Conservation (phyloP, 1,140 invertebrate species). For the Phymastichus coffea region DNA sequence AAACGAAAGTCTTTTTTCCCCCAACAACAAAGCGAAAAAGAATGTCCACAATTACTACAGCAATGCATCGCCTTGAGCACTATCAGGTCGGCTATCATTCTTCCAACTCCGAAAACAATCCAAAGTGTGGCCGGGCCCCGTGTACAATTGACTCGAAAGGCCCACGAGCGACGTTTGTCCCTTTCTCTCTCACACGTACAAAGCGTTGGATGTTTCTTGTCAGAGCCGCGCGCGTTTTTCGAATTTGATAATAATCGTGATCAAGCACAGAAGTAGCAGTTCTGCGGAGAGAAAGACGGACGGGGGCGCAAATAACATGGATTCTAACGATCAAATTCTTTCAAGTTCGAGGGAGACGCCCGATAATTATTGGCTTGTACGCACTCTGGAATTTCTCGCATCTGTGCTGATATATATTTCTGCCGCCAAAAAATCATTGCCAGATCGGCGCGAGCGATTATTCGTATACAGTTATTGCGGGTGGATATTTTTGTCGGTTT, state of each 20-base stretch:
- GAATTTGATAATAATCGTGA: slow-evolving; percentile 51
- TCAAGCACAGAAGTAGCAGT: slow-evolving; percentile 25
- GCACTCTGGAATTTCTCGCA: background rate
- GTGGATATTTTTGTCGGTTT: no score
- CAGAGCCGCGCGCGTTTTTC: slow-evolving; percentile 26
- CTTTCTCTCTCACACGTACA: background rate
- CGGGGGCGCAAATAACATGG: slow-evolving; percentile 43
- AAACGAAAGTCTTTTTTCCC: no score
- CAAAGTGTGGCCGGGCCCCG: no score
- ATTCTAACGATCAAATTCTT: slow-evolving; percentile 35
- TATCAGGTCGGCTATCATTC: no score
- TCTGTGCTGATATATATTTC: slow-evolving; percentile 5
- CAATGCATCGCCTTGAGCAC: no score
- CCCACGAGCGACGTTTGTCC: background rate
- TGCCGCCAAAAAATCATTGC: background rate
- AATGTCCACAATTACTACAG: no score
- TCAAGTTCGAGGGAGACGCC: slow-evolving; percentile 28
- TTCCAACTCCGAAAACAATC: no score
- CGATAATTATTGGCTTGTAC: slow-evolving; percentile 21
- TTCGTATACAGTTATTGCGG: no score
- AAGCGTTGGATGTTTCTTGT: background rate
- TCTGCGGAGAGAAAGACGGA: background rate
- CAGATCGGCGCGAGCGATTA: no score
- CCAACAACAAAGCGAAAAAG: no score
- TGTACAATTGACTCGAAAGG: no score